Conservation (phyloP, 1,140 invertebrate species). For the Ceratoteleas bidentatus region DNA sequence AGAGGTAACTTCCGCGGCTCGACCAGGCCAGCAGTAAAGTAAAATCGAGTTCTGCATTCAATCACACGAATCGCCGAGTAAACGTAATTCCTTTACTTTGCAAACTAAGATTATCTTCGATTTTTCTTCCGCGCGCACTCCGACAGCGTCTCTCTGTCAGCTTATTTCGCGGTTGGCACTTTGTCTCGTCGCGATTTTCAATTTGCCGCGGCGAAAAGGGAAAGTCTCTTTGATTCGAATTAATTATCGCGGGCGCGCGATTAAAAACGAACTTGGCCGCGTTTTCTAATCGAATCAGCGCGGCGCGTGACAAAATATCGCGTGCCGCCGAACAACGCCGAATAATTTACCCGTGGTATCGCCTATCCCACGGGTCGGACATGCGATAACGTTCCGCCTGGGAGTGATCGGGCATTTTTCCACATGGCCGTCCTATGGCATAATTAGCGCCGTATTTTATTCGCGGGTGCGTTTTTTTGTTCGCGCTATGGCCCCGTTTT, state of each 20-base stretch:
- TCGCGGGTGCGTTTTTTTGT: slow-evolving; percentile 29
- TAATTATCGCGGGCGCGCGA: slow-evolving; percentile 18
- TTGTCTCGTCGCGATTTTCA: slow-evolving; percentile 33
- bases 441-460: slow-evolving; percentile 57
- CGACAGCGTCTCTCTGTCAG: slow-evolving; percentile 57
- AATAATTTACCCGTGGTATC: slow-evolving; percentile 67
- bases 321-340: slow-evolving; percentile 49
- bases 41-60: slow-evolving; percentile 78
- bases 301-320: slow-evolving; percentile 67
- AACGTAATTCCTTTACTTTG: slow-evolving; percentile 73
- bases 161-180: slow-evolving; percentile 51
- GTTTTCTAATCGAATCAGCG: slow-evolving; percentile 71
- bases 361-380: slow-evolving; percentile 39
- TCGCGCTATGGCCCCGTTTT: slow-evolving; percentile 41
- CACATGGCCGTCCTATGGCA: slow-evolving; percentile 25
- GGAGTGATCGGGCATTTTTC: slow-evolving; percentile 42
- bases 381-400: slow-evolving; percentile 42
- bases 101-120: slow-evolving; percentile 76
- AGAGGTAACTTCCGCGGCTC: no score
- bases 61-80: slow-evolving; percentile 73
- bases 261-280: slow-evolving; percentile 21
- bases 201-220: background rate
- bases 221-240: slow-evolving; percentile 20
- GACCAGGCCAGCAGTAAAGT: no score
- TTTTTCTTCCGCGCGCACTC: no score